These are phyloP conservation scores for Gonocerus acuteangulatus DNA, from an alignment of 2,888 invertebrate species.

Conservation along the genomic window DNA sequence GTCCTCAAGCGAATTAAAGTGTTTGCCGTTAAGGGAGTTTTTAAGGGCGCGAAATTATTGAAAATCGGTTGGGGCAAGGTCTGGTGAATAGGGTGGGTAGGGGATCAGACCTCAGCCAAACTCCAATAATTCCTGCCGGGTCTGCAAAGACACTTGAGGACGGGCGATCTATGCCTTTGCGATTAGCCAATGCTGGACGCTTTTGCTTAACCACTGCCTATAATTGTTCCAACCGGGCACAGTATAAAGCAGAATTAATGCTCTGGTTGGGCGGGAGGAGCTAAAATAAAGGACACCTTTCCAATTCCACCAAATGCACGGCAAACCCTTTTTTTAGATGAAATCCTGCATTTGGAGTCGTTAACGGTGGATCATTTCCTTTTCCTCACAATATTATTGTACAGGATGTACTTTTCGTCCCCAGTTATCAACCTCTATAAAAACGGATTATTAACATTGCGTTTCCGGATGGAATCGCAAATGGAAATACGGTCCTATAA, in stretches of 20 bases:
- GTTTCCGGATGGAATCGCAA: neutral
- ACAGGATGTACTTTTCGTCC: neutral
- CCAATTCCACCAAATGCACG: neutral
- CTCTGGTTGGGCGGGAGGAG: neutral
- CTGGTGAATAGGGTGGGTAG: neutral
- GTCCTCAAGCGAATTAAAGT: neutral
- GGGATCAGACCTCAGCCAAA: neutral
- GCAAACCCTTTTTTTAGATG: neutral
- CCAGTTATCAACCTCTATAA: neutral
- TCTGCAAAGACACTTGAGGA: no score
- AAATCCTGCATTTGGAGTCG: neutral
- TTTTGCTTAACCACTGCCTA: neutral
- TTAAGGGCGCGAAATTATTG: neutral
- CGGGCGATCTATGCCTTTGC: no score
- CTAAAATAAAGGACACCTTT: neutral
- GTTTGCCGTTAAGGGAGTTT: neutral
- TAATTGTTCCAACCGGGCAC: neutral
- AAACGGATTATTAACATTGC: neutral
- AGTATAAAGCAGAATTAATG: neutral
- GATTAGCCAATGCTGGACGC: no score
- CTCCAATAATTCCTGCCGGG: neutral
- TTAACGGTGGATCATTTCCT: neutral
- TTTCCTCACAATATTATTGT: conserved; percentile 4
- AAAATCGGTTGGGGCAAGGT: neutral
- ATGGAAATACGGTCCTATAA: neutral